A percentile compares a stretch with the other conserved stretches of the same genome.
Conservation (phyloP, 2,888 invertebrate genomes). For the Agriopis aurantiaria region DNA sequence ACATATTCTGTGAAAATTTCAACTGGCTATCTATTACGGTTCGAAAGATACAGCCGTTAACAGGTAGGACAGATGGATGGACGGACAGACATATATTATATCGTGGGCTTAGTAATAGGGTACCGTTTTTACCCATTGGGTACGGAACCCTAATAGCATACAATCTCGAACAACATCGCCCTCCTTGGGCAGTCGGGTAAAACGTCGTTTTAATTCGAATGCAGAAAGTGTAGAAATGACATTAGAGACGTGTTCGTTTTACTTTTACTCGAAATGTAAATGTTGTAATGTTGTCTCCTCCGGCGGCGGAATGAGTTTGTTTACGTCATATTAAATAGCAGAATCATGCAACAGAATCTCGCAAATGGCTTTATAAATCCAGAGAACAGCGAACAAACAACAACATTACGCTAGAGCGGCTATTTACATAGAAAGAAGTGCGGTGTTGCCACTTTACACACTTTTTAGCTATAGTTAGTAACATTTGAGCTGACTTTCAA, state of each 20-base stretch:
- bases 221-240: background rate
- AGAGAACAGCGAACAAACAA: slow-evolving; percentile 19
- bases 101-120: no score
- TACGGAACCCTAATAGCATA: no score
- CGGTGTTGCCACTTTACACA: background rate
- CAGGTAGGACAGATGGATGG: no score
- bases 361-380: slow-evolving; percentile 22
- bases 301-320: slow-evolving; percentile 14
- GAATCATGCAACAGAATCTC: slow-evolving; percentile 14
- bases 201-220: no score
- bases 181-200: no score
- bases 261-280: background rate
- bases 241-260: background rate
- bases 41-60: no score
- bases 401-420: slow-evolving; percentile 2
- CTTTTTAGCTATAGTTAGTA: background rate
- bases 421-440: background rate
- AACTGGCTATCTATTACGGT: no score
- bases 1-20: no score
- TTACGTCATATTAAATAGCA: slow-evolving; percentile 23
- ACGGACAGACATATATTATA: no score
- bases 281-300: slow-evolving; percentile 3
- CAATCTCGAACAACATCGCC: no score
- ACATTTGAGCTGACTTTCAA: background rate
- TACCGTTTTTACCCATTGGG: no score